Base-by-base conservation (phyloP, 1,140 invertebrate species). In the Rhopalosiphum padi region DNA sequence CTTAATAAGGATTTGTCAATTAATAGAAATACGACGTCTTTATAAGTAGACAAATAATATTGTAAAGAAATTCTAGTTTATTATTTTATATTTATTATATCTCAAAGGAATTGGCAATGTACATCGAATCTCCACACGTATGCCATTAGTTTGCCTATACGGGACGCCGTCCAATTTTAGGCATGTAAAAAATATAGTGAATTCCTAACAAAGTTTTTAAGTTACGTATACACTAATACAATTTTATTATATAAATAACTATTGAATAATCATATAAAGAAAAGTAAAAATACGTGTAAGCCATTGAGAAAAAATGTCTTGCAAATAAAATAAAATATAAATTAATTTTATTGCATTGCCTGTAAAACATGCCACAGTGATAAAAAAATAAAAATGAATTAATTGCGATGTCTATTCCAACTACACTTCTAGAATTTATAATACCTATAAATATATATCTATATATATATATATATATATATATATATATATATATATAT, bases 21-120 rank as follows among this genome's bases (percentile, higher is more conserved):
- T 68, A 68, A 68, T 68, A 5, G 15, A 68, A 41, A 43, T 85
- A 43, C 82, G 23, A 22, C 25, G 8, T 43, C 11, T 37, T 85
- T 41, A 43, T 23, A 23, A 41, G 37, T 43, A 23, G 37, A 23
- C 21, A 85, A 23, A 43, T 85, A 41, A 23, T 23, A 41, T 43
- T 8, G 23, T 23, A 18, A 51, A 51, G 48, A 51, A 51, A 18
- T 23, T 85, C 9, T 37, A 9, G 22, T 43, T 41, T 8, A 85
- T 85, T 43, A 41, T 85, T 60, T 30, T 53, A 53, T 53, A 53
- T 60, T 11, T 60, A n/a, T 41, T 43, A 43, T 22, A 41, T 41
- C 8, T 85, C 25, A 85, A 43, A 85, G 37, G 23, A 85, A 85
- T 85, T 85, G 82, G 82, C 82, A 85, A 85, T 85, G 82, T 85